phyloP scores from a whole-genome alignment of 1,140 invertebrate genomes.

The Eurosta solidaginis region DNA sequence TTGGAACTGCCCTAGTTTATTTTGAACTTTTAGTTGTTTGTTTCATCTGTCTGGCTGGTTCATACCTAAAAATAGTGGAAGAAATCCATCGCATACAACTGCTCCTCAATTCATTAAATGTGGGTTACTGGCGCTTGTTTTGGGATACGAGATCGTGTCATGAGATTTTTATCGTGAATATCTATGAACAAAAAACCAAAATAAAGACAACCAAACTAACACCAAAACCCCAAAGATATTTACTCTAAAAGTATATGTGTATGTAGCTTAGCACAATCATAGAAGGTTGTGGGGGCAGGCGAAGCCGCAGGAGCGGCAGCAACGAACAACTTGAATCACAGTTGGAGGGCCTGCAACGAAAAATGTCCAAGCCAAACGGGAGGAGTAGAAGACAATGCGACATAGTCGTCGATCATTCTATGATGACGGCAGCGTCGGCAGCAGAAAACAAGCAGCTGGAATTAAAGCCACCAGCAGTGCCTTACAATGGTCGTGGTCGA shows the following conservation, averaged over 20 bases:
- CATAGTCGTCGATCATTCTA: too few relatives aligned
- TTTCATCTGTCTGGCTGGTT: too few relatives aligned
- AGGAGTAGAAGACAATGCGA: too few relatives aligned
- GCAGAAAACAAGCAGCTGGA: neutral
- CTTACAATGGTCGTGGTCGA: slow-evolving; percentile 16
- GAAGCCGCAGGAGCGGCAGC: slow-evolving; percentile 10
- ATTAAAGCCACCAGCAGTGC: slow-evolving; percentile 1
- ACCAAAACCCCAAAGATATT: too few relatives aligned
- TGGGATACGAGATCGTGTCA: slow-evolving; percentile 35
- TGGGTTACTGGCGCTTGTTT: slow-evolving; percentile 36
- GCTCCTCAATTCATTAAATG: slow-evolving; percentile 29
- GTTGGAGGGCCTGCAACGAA: slow-evolving; percentile 17
- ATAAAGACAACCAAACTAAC: neutral
- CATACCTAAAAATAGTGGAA: neutral
- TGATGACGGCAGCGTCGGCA: neutral
- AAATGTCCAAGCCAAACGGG: too few relatives aligned
- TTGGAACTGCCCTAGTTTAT: too few relatives aligned
- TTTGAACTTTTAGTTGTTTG: too few relatives aligned
- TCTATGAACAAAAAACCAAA: slow-evolving; percentile 24
- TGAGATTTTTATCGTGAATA: slow-evolving; percentile 34
- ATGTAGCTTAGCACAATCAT: neutral
- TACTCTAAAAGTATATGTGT: neutral
- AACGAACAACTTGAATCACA: slow-evolving; percentile 15
- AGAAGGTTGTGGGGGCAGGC: neutral
- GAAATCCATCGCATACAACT: slow-evolving; percentile 5